These are phyloP conservation scores for Tenthredo livida DNA, from an alignment of 2,888 invertebrate genomes.

Conservation along the genomic window DNA sequence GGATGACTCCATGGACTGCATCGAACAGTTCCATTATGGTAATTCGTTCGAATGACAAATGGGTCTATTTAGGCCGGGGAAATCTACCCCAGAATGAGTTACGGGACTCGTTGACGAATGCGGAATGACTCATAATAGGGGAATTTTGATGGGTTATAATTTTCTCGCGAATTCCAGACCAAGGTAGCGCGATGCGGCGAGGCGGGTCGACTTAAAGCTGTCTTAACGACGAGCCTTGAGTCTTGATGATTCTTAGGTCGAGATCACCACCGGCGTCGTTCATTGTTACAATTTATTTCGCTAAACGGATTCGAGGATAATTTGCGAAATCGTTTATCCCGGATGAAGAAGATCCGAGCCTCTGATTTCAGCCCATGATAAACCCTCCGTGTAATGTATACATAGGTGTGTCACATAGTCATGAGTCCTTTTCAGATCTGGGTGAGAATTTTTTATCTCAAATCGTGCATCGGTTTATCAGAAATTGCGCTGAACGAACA, in stretches of 20 bases:
- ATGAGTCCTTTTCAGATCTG: too few relatives aligned
- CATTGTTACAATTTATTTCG: constrained; percentile 12
- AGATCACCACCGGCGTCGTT: neutral
- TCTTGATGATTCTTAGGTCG: constrained; percentile 2
- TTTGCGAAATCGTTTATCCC: constrained; percentile 23
- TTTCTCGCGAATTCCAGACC: constrained; percentile 50
- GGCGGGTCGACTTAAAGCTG: neutral
- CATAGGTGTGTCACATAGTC: too few relatives aligned
- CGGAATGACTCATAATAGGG: constrained; percentile 42
- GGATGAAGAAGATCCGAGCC: neutral
- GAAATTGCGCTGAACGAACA: too few relatives aligned
- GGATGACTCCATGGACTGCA: neutral
- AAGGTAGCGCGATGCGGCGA: neutral
- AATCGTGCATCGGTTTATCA: too few relatives aligned
- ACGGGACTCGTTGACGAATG: constrained; percentile 28
- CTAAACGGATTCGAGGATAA: constrained; percentile 19
- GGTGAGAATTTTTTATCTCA: too few relatives aligned
- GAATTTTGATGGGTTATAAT: constrained; percentile 49
- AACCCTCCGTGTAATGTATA: neutral
- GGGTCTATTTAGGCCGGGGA: neutral
- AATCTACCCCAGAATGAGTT: constrained; percentile 6
- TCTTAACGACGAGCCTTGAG: constrained; percentile 20
- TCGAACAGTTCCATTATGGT: neutral
- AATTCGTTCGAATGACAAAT: neutral
- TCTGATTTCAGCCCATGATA: constrained; percentile 17